Base-by-base conservation (phyloP, 2,113 vertebrate species). In the Syngnathus floridae region DNA sequence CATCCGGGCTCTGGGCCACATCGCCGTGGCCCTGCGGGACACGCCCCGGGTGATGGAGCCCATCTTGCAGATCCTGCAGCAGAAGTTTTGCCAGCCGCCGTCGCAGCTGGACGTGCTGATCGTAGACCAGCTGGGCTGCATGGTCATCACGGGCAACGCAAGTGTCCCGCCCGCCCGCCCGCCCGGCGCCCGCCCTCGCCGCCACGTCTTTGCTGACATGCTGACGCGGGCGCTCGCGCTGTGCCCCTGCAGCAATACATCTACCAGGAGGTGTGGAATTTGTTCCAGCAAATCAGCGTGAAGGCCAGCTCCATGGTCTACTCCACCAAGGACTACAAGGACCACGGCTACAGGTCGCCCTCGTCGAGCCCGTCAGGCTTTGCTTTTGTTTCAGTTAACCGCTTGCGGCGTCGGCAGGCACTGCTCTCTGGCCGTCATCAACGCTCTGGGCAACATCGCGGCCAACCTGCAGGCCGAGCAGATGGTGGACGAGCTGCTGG, bases 241-340 rank as follows among this genome's bases (percentile, higher is more conserved):
- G 11, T 62, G 52, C n/a, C 35, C 6, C 83, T 73, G 4, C 74
- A 99, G 97, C 97, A 98, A 95, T 98, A 98, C 77, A 97, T 99
- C 85, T 99, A 99, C 76, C 93, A 97, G 85, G 97, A 99, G 69
- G 97, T 99, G 38, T 98, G 96, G 97, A 99, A 99, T 76, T 88
- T 99, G 46, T 99, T 99, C 84, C 97, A 99, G 88, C 97, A 99
- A 85, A 99, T 99, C 77, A 99, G 97, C 10, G 97, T 99, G 65
- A 98, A 98, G 86, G 97, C 97, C 78, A 99, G 96, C 78, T 99
- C 96, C 2, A 92, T 96, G 75, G 95, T 99, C 19, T 99, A 99
- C 76, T 99, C 97, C 12, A 96, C 93, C 40, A 99, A 98, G 82
- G 96, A 98, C 79, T 93, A 89, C 75, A 99, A 95, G 74, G 97